Evolutionary conservation across 1,140 invertebrate genomes (phyloP), one percentile per base, ranked within the genome.

Genomic region (Panagrolaimus sp.): DNA sequence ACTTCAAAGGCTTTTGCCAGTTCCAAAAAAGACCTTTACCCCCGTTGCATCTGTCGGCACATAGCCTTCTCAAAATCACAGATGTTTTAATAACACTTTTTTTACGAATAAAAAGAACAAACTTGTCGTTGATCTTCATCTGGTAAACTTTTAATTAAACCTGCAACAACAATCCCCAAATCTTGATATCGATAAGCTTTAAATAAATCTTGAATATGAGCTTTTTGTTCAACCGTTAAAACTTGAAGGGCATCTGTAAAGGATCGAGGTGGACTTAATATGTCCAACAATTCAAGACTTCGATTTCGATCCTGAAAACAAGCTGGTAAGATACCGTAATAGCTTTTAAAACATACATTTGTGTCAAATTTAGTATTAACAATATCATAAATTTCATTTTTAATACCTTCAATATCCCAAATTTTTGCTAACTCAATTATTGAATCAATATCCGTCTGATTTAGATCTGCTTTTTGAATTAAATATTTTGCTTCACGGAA

Each of bases 351-450:
- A 5, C 13, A 20, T 16, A 57, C 51, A 57, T 16, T 57, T 57
- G 20, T 27, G 1, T 57, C 20, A 25, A 57, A 57, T 25, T 57
- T 57, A 9, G 20, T 11, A 25, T 5, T 57, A 57, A 57, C 51
- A 57, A 57, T 57, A 13, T 25, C 51, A 57, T 25, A 57, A 57
- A 57, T 57, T 25, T 20, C 51, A 57, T 57, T 57, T 27, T 57
- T 57, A 57, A 57, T 27, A 5, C 51, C 51, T 11, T 57, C 51
- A 57, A 57, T 57, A 20, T 57, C n/a, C 51, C 51, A 57, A 7
- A 7, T 7, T 38, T 38, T 38, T 38, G 31, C 31, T 7, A 4
- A 7, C 7, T 38, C 31, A 2, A 38, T 4, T 4, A 38, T 38
- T 38, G 7, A 38, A 38, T 38, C 31, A 38, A 38, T 38, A 38